Evolutionary conservation across 2,113 vertebrate species (phyloP).

Genomic region (Oryzias curvinotus): DNA sequence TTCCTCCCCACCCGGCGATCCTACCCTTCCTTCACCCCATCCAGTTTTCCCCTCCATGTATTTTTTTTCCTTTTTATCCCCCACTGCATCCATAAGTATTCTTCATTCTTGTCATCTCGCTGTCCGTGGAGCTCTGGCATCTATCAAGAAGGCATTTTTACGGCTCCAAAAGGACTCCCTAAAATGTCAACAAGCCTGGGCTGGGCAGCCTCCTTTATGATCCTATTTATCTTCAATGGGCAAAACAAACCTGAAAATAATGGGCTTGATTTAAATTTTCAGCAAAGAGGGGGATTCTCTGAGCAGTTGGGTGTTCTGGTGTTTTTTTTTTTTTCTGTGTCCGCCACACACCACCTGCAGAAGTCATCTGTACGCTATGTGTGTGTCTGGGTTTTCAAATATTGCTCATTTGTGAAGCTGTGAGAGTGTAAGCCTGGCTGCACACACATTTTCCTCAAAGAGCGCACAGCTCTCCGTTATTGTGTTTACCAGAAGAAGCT

Average conservation of each 20-base stretch:
- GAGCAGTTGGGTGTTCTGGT: slow-evolving; percentile 12
- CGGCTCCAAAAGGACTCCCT: slow-evolving; percentile 65
- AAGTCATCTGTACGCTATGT: slow-evolving; percentile 20
- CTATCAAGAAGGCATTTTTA: slow-evolving; percentile 71
- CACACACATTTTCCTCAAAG: slow-evolving; percentile 14
- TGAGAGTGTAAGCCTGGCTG: slow-evolving; percentile 19
- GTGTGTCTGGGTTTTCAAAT: slow-evolving; percentile 30
- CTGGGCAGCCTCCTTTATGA: slow-evolving; percentile 52
- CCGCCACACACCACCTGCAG: slow-evolving; percentile 3
- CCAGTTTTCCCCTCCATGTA: background rate
- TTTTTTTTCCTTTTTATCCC: slow-evolving; percentile 11
- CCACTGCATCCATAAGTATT: slow-evolving; percentile 37
- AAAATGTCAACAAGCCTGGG: slow-evolving; percentile 67
- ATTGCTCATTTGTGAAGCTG: slow-evolving; percentile 36
- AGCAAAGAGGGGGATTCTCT: slow-evolving; percentile 52
- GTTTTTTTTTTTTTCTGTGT: slow-evolving; percentile 10
- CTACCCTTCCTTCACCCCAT: slow-evolving; percentile 1
- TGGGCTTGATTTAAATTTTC: slow-evolving; percentile 63
- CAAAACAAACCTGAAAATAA: slow-evolving; percentile 66
- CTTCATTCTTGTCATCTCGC: slow-evolving; percentile 43
- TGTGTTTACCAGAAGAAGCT: slow-evolving; percentile 27
- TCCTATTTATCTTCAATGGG: slow-evolving; percentile 57
- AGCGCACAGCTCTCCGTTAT: slow-evolving; percentile 15
- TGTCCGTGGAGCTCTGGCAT: slow-evolving; percentile 46
- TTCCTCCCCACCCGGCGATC: background rate